Evolutionary conservation across 1,140 invertebrate species (phyloP), one percentile per base, ranked within the genome.

Genomic region (Drosophila arizonae): DNA sequence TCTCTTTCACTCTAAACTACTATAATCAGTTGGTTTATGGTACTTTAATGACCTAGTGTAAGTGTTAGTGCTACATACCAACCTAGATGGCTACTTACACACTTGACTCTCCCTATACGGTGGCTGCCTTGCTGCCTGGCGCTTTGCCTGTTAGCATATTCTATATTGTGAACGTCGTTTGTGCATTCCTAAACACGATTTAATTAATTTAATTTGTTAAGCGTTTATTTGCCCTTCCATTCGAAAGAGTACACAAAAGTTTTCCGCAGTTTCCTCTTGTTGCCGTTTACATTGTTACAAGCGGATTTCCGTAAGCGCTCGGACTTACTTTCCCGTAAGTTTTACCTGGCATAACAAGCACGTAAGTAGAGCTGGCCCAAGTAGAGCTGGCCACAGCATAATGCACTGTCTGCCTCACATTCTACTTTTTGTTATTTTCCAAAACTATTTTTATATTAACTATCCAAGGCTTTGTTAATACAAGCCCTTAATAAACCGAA

Each of bases 171-270:
- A 28, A 58, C 24, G 11, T 21, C 13, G 21, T 43, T 67, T 39
- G 10, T 17, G 30, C 13, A 63, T 51, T 51, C 52, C 45, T 30
- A 64, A 66, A 24, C 54, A 65, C 36, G 45, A 24, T 57, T 66
- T 57, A 71, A 72, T 67, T 67, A 46, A 17, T 46, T 46, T 46
- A 43, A 57, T 15, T 57, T 66, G 36, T 58, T 45, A 58, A 52
- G 36, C 36, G 41, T 64, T 64, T 41, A 26, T 28, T 48, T 64
- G 50, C 43, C 9, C 5, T 17, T 15, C 6, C 8, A 50, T 46
- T 67, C 41, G 24, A 21, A 36, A 30, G 10, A 39, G 26, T 10
- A 4, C 52, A 24, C 36, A 3, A 11, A 30, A 56, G 28, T 66
- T 57, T 36, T 17, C 10, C 17, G 13, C 24, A 1, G n/a, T 5